Evolutionary conservation across 2,888 invertebrate genomes (phyloP).

Genomic region (Trachelus stipa): DNA sequence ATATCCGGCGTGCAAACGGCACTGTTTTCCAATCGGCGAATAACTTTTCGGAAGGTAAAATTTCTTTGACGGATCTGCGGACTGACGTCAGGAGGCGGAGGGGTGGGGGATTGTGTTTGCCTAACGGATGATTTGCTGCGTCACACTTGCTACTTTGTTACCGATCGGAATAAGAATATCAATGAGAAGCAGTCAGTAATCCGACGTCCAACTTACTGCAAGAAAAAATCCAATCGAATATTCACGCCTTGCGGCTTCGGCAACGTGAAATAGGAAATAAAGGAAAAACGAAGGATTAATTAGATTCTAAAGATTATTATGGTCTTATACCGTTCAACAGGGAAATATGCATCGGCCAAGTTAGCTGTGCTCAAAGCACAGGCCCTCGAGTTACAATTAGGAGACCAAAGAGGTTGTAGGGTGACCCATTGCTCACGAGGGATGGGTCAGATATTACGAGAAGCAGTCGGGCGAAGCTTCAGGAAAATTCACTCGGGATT

Average conservation of each 20-base stretch:
- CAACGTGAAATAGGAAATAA: neutral
- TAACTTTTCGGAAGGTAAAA: neutral
- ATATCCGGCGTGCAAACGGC: slow-evolving; percentile 6
- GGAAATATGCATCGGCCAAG: neutral
- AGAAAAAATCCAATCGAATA: neutral
- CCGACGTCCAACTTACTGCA: neutral
- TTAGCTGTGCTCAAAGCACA: neutral
- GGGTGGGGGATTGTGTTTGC: neutral
- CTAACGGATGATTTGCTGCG: too few relatives aligned
- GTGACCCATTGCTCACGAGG: neutral
- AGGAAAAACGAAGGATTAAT: neutral
- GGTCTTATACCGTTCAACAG: neutral
- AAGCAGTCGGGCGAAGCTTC: neutral
- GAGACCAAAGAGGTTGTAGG: too few relatives aligned
- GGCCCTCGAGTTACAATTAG: neutral
- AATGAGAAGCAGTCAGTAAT: neutral
- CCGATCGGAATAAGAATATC: neutral
- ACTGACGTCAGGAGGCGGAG: too few relatives aligned
- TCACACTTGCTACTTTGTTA: neutral
- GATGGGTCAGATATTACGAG: neutral
- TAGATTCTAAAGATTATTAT: neutral
- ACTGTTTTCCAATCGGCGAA: neutral
- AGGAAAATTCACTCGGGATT: neutral
- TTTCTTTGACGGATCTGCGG: neutral
- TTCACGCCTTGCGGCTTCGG: neutral